Base-by-base conservation (phyloP, 2,797 vertebrate genomes). In the Myoxocephalus aenaeus region DNA sequence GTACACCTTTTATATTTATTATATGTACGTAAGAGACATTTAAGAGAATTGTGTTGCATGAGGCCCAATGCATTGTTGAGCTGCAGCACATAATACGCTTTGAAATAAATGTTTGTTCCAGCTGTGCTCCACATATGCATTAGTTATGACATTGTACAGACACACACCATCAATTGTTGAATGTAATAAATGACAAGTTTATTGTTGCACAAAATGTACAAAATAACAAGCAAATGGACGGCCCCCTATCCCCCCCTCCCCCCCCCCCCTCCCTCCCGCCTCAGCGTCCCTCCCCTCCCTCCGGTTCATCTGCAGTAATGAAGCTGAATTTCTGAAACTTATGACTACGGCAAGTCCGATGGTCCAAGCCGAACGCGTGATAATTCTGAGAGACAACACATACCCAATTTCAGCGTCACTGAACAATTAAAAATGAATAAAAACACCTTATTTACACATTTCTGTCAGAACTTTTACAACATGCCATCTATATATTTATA, bases 171-270 rank as follows among this genome's bases (percentile, higher is more conserved):
- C 77, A 25, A 2, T 46, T 61, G 76, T 62, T 84, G 65, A 93
- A 93, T 93, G 93, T 96, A 93, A 94, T 96, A 95, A 97, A 96
- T 96, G 95, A 95, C 86, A 89, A 94, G 95, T 96, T 97, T 97
- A 97, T 97, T 96, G 94, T 96, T 96, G 95, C 95, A 95, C 96
- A 95, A 95, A 95, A 96, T 96, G 96, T 96, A 96, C 95, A 96
- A 97, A 97, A 97, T 94, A 96, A 96, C 95, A 96, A 95, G 95
- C 95, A 96, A 96, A 96, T 95, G 96, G 94, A 94, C 88, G 92
- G 83, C 83, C 83, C 90, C 78, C 1, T 22, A 0, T 48, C 42
- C 82, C 48, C 72, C 73, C 51, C 22, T 7, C 5, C 32, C 48
- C 48, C 3, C 2, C 8, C 48, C 10, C 2, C 8, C 44, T 7